Evolutionary conservation across 2,797 vertebrate genomes (phyloP), one percentile per base, ranked within the genome.

Genomic region (Neostethus bicornis): DNA sequence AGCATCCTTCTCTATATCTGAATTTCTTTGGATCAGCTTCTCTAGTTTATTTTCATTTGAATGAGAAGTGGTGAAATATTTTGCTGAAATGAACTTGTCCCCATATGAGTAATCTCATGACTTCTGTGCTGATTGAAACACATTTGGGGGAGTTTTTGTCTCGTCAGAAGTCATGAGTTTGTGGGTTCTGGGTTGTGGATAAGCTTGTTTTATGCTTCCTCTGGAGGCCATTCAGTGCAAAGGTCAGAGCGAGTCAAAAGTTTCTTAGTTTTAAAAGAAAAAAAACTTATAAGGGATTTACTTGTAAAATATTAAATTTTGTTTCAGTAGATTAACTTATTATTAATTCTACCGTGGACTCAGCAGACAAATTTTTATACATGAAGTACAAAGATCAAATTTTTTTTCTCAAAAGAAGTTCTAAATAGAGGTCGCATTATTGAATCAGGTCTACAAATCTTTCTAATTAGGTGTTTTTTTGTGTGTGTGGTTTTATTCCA

Each of bases 91-190:
- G 51, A 74, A 61, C 78, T 50, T 48, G 13, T 48, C 45, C 4
- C 20, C 16, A 6, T 20, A 1, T 29, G 28, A 37, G 23, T 5
- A n/a, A 61, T 29, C 20, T 11, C 8, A 13, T 51, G 49, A 62
- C 38, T 25, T 52, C 4, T 54, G 25, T 42, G 34, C n/a, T 38
- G 5, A 4, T 43, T 56, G 23, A 42, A 17, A 45, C 31, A 14
- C 0, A 1, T 48, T 57, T 19, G 23, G 4, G 1, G 7, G n/a
- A n/a, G 7, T 21, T 25, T 24, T 37, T 41, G 38, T 38, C 17
- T 51, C 23, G 35, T 45, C 20, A 47, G 0, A 59, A 68, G 75
- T 85, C 75, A 79, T 21, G 16, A 61, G 76, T 53, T 51, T 28
- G 2, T 5, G 28, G 38, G 26, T 58, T 54, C 63, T 69, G 47